Conservation (phyloP, 2,113 vertebrate species). For the Pterocles burchelli region DNA sequence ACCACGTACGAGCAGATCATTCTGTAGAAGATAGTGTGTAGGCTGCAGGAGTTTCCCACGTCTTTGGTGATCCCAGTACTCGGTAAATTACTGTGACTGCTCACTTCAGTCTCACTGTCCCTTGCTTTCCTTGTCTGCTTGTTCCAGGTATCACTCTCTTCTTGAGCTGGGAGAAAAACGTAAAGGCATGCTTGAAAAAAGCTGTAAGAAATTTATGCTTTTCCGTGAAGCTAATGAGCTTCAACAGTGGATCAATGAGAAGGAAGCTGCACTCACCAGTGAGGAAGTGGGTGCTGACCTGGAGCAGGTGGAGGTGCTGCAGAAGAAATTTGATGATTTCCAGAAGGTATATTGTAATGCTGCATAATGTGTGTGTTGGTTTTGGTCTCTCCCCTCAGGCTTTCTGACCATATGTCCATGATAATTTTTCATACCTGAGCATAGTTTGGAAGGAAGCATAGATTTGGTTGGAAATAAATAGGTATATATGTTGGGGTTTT, state of each 20-base stretch:
- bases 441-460: background rate
- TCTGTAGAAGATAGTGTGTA: background rate
- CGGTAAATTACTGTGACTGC: background rate
- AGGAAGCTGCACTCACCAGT: slow-evolving; percentile 89
- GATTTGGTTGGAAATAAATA: background rate
- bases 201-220: slow-evolving; percentile 98
- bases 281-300: slow-evolving; percentile 95
- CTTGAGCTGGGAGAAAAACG: slow-evolving; percentile 93
- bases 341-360: slow-evolving; percentile 85
- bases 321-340: slow-evolving; percentile 99
- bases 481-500: background rate
- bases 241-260: slow-evolving; percentile 98
- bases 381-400: background rate
- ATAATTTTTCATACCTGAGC: background rate
- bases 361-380: background rate
- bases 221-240: slow-evolving; percentile 97
- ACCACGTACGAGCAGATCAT: background rate
- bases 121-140: background rate
- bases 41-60: background rate
- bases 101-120: background rate
- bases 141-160: slow-evolving; percentile 87
- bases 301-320: slow-evolving; percentile 97
- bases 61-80: background rate
- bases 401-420: background rate
- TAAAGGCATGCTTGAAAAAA: slow-evolving; percentile 97